Evolutionary conservation across 2,113 vertebrate genomes (phyloP), one percentile per base, ranked within the genome.

Genomic region (Triplophysa dalaica): DNA sequence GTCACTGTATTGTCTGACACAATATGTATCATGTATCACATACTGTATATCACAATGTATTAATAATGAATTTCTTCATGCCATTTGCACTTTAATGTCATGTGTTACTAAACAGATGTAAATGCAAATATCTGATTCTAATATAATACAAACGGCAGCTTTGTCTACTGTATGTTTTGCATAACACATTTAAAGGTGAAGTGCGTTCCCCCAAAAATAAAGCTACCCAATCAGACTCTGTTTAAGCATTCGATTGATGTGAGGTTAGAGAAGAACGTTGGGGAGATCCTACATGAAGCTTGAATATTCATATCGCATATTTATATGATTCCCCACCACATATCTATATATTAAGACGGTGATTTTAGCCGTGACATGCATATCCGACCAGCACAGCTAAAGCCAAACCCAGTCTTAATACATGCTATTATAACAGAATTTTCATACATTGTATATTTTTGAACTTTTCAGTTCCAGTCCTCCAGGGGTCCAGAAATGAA

Each of bases 381-480:
- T 78, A 64, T 74, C 16, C 62, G 26, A 64, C 67, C 8, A 8
- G 67, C 26, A 21, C n/a, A 79, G 61, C 65, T 54, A 62, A 68
- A 79, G 77, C 65, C 10, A 29, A 61, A 60, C n/a, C 13, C 16
- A 41, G 16, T 16, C 68, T 56, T 62, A 45, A 33, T 26, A 65
- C 69, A 80, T 80, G 78, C 43, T 62, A 70, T 62, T 33, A 67
- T 70, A 21, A 67, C 26, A 19, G 29, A 52, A 21, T 24, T 70
- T 2, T 62, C 48, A 70, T 69, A 63, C 66, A 70, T 72, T 72
- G 29, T 16, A 52, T 8, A 29, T 21, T 72, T 58, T 10, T 21
- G 1, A 38, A 26, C 52, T 22, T 56, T 58, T 72, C 70, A 10
- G 29, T 13, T 72, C 52, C 70, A 72, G 70, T 74, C 41, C 70